A percentile compares a stretch with the other conserved stretches of the same genome.
phyloP scores from a whole-genome alignment of 1,140 invertebrate genomes.

The Leucophenga varia region DNA sequence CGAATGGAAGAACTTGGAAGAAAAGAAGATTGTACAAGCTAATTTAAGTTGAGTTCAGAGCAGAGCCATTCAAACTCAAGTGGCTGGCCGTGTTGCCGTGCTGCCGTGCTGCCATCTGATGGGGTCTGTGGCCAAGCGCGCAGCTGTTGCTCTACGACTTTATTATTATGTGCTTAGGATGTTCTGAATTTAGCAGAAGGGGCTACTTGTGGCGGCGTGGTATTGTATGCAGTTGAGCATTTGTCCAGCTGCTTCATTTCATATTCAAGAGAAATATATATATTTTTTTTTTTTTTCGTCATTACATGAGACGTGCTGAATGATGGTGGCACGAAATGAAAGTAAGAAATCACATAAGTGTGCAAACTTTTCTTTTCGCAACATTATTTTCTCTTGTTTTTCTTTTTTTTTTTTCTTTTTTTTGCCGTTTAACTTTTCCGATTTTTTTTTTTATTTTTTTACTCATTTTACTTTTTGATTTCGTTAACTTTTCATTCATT shows the following conservation, averaged over 20 bases:
- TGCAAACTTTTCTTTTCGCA: conserved; percentile 16
- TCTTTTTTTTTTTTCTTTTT: conserved; percentile 14
- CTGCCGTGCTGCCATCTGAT: no score
- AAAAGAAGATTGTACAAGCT: conserved; percentile 28
- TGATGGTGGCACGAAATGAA: conserved; percentile 18
- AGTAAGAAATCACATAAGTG: conserved; percentile 33
- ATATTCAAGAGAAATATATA: conserved; percentile 48
- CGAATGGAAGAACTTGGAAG: no score
- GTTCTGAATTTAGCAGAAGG: background rate
- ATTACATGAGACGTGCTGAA: conserved; percentile 12
- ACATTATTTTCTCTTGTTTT: conserved; percentile 14
- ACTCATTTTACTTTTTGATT: no score
- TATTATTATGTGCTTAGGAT: conserved; percentile 42
- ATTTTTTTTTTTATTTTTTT: conserved; percentile 9
- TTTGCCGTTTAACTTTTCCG: no score
- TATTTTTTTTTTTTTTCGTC: conserved; percentile 42
- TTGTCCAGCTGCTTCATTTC: conserved; percentile 51
- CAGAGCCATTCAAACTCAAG: no score
- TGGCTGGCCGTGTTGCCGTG: no score
- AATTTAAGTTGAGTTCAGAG: conserved; percentile 55
- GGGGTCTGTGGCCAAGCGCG: background rate
- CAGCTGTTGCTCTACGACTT: conserved; percentile 39
- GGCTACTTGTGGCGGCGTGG: conserved; percentile 4
- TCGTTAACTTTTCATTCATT: conserved; percentile 34
- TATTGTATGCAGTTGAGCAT: no score